phyloP scores from a whole-genome alignment of 2,888 invertebrate species.

The Lepidochrysops patricia region DNA sequence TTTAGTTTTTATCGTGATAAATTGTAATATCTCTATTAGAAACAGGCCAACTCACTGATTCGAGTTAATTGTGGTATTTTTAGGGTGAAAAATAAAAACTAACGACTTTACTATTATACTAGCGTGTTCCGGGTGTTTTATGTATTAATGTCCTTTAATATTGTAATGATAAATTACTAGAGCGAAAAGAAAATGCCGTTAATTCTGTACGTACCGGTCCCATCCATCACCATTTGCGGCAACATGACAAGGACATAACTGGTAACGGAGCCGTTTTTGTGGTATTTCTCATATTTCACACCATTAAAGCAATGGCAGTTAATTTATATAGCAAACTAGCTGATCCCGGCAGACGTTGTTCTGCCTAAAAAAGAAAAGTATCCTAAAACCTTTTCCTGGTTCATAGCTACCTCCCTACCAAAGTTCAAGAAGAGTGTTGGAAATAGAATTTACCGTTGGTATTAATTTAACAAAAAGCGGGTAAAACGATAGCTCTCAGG shows the following conservation, averaged over 20 bases:
- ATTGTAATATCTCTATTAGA: too few species aligned
- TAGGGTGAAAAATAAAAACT: too few species aligned
- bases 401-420: too few species aligned
- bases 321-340: constrained; percentile 1
- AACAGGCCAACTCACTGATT: too few species aligned
- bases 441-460: not conserved
- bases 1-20: too few species aligned
- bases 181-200: not conserved
- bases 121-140: not conserved
- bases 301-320: not conserved
- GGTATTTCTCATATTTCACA: not conserved
- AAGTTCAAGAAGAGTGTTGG: not conserved
- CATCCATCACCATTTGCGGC: not conserved
- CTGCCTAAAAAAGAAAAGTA: too few species aligned
- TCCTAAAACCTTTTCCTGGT: too few species aligned
- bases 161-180: not conserved
- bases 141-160: not conserved
- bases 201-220: not conserved
- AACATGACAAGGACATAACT: not conserved
- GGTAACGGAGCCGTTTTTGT: not conserved
- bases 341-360: too few species aligned
- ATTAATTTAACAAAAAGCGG: not conserved
- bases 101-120: too few species aligned
- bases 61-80: too few species aligned
- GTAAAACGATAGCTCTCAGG: not conserved